Base-by-base conservation (phyloP, 2,113 vertebrate species). In the Isurus oxyrinchus region DNA sequence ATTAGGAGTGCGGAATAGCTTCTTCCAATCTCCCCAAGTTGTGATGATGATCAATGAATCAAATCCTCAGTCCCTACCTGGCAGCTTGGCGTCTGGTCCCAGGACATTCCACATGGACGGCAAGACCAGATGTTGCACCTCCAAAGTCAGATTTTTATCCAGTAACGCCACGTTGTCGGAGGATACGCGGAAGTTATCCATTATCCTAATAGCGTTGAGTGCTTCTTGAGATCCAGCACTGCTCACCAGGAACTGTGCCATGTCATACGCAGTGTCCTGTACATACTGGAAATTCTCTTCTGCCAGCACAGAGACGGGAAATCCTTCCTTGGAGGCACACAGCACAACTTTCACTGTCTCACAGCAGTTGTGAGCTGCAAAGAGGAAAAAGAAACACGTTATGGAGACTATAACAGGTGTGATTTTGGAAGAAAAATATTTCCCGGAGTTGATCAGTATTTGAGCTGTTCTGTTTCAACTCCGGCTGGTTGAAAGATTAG, bases 261-360 rank as follows among this genome's bases (percentile, higher is more conserved):
- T 99, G 16, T 99, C 99, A 0, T 99, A 99, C 1, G 98, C 99
- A 97, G 99, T 98, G 40, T 99, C 99, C 97, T 99, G 98, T 96
- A 99, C 97, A 96, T 99, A 99, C 97, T 97, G 97, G 97, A 99
- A 99, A 97, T 97, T 97, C 66, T 98, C 98, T 59, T 99, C 98
- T 0, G 98, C 98, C 97, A 99, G 97, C 35, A 98, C 97, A 53
- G 98, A 97, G 96, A 98, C 96, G 0, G 98, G 97, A 5, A 97
- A 97, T 23, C 98, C 98, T 94, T 97, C 97, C 96, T 97, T 97
- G 95, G 98, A 97, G 44, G 98, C 98, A 97, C 98, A 99, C 81
- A 99, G 98, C 63, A 98, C 98, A 97, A 99, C 99, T 96, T 97
- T 98, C 97, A 99, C 99, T 0, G 97, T 98, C 97, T 99, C 99